Evolutionary conservation across 2,888 invertebrate genomes (phyloP).

Genomic region (Furcula furcula): DNA sequence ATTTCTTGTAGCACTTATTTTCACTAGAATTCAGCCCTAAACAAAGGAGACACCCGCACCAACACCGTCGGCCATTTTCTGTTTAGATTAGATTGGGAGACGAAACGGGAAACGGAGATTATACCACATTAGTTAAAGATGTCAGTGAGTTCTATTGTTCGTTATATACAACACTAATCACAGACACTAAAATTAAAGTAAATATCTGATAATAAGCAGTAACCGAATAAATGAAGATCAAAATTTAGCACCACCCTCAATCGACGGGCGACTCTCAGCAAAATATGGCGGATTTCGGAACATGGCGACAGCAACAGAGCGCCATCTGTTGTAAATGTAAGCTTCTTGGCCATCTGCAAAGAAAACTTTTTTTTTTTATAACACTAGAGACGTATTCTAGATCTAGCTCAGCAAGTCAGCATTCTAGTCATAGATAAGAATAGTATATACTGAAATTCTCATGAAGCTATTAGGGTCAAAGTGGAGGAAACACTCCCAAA

Average conservation of each 20-base stretch:
- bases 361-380: conserved; percentile 25
- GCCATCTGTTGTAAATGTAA: too few species aligned
- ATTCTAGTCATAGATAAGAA: too few species aligned
- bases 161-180: conserved; percentile 61
- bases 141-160: conserved; percentile 40
- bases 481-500: too few species aligned
- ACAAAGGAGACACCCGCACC: conserved; percentile 92
- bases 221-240: conserved; percentile 58
- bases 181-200: conserved; percentile 59
- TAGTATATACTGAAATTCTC: too few species aligned
- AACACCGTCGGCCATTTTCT: conserved; percentile 92
- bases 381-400: too few species aligned
- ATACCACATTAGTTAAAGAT: conserved; percentile 55
- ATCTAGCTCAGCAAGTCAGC: too few species aligned
- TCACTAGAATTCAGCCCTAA: conserved; percentile 84
- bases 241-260: conserved; percentile 66
- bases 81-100: conserved; percentile 83
- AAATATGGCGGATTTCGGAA: conserved; percentile 74
- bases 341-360: too few species aligned
- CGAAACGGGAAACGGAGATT: conserved; percentile 68
- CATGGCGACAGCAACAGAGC: conserved; percentile 55
- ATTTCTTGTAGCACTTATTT: conserved; percentile 82
- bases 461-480: too few species aligned
- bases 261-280: conserved; percentile 73
- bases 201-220: conserved; percentile 70